Evolutionary conservation across 2,797 vertebrate species (phyloP), one percentile per base, ranked within the genome.

Genomic region (Phalloptychus januarius): DNA sequence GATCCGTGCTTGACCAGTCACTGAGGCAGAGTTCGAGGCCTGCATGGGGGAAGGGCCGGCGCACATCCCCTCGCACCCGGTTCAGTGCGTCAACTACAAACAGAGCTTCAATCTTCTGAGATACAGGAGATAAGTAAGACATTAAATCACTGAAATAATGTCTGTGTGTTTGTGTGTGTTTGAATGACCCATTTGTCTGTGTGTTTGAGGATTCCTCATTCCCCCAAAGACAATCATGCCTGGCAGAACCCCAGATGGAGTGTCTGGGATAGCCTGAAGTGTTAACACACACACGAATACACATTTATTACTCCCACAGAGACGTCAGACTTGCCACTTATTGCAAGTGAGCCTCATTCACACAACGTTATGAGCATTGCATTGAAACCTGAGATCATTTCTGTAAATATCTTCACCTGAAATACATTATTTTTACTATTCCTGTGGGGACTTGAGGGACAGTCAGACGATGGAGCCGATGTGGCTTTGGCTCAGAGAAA

Each of bases 191-290:
- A 74, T 78, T 85, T 42, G 71, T 86, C 33, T 74, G 46, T 74
- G 74, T 81, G 63, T 86, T 56, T 71, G 69, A 70, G 71, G 44
- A 77, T 65, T 61, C 74, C 71, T 70, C 40, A 44, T 80, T 13
- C 86, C 74, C 80, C 80, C 28, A 81, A 78, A 85, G 82, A 83
- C n/a, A 61, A 45, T 28, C 25, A 6, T 80, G 83, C 74, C 80
- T 81, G 61, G 80, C 79, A 85, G 79, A 69, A 75, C 56, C 76
- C 75, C 86, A 91, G 88, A 88, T 87, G 89, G 87, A 83, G 76
- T 69, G 63, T 77, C 80, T 77, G 42, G 28, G 71, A 84, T 82
- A 38, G 81, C 81, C 80, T 72, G 45, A 79, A 65, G 82, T 45
- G 36, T 28, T 76, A 31, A 80, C 58, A 40, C 46, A n/a, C 67